Evolutionary conservation across 2,888 invertebrate species (phyloP), one percentile per base, ranked within the genome.

Genomic region (Tethea ocularis): DNA sequence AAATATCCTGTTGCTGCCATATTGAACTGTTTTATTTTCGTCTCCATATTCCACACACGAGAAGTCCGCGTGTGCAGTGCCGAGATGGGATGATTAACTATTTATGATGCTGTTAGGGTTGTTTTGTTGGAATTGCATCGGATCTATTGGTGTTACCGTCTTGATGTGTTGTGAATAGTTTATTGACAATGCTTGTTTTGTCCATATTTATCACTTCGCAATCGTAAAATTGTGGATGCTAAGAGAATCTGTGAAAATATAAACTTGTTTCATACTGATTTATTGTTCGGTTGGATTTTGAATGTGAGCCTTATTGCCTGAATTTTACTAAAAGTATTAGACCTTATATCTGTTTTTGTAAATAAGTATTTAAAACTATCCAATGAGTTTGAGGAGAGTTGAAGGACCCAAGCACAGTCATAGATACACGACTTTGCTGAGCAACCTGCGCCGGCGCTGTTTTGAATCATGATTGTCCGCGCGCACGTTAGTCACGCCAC

Each of bases 401-500:
- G 69, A 77, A 77, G 74, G 72, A 78, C 74, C 69, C 61, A 72
- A 65, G 63, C 59, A 61, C 63, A 56, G 60, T 55, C 11, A 61
- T 61, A 62, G 62, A 57, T 63, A 59, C 61, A 24, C 62, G 62
- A 59, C 57, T 41, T 57, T 17, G 20, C 33, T 33, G 46, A 46
- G 38, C 52, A 58, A 56, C 60, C 61, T 62, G 66, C 66, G 71
- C 68, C 61, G 55, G 75, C 68, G 77, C 71, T 77, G 79, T 82
- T 82, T 84, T 81, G 84, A 82, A 83, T 84, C 82, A 80, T 81
- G 83, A 87, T 84, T 82, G 80, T 83, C 60, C 60, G 65, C 68
- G 71, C 67, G 60, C 71, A 74, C 74, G 78, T 88, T 88, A 85
- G 86, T 88, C 87, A 86, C 83, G 87, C 83, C 82, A 75, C 75